Evolutionary conservation across 2,888 invertebrate genomes (phyloP), one percentile per base, ranked within the genome.

Genomic region (Sylvicola fuscatus): DNA sequence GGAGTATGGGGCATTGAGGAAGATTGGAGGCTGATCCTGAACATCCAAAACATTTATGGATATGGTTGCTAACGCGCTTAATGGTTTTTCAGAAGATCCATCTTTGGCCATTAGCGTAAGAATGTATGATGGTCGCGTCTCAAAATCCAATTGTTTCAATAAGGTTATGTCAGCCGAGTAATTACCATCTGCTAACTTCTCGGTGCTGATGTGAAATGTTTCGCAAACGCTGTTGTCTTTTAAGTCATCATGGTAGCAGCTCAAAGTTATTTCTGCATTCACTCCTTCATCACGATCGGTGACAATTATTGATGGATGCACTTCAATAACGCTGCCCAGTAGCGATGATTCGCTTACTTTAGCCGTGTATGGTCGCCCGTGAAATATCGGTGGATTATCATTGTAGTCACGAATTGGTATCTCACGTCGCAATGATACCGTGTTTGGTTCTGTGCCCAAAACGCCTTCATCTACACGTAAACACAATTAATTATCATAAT

Each of bases 11-110:
- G 80, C 75, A 49, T 80, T 79, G 1, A 75, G 52, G 47, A 87
- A 84, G n/a, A 69, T 60, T 0, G 86, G 86, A 6, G 80, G 76
- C 46, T 82, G 82, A 54, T 87, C 84, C 50, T 76, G 87, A 0
- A 82, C 72, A 49, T 87, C 87, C 39, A 71, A 59, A 5, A 87
- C 68, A 29, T 76, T 71, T 1, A 78, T 73, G 1, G 80, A 70
- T 10, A 87, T 68, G 31, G 76, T 76, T 0, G 83, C 80, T 12
- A 68, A 58, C 0, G 80, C 72, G 27, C 66, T 66, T 4, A 79
- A 53, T 1, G 73, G 66, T 44, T 66, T 66, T 32, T 68, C 69
- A 35, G 56, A 49, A 2, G 74, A 70, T 7, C 64, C 60, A 46
- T 82, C 81, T 2, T 60, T 58, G 0, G 81, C 81, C 44, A 68